Conservation (phyloP, 2,113 vertebrate species). For the Bufo bufo region DNA sequence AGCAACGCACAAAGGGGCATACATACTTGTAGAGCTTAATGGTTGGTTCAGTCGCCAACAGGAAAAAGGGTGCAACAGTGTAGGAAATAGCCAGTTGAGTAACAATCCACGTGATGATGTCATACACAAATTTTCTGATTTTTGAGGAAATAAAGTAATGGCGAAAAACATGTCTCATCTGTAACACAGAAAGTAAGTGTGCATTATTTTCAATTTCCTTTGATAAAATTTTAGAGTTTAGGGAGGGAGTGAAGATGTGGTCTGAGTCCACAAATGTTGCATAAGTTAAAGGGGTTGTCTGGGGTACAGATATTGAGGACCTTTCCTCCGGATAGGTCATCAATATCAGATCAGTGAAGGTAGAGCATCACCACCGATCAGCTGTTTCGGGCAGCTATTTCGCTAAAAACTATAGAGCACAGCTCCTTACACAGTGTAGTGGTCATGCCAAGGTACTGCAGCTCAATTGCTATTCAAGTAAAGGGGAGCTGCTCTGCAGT, state of each 20-base stretch:
- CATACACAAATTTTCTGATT: slow-evolving; percentile 70
- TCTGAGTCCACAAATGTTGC: not conserved
- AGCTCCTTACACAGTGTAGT: too few species aligned
- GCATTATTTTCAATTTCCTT: not conserved
- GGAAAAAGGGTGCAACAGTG: slow-evolving; percentile 73
- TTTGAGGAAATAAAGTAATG: slow-evolving; percentile 72
- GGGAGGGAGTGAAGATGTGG: not conserved
- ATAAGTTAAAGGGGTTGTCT: too few species aligned
- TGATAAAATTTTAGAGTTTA: not conserved
- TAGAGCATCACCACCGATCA: too few species aligned
- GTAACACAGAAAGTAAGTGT: slow-evolving; percentile 58
- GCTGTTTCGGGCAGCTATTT: too few species aligned
- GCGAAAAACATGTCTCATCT: slow-evolving; percentile 76
- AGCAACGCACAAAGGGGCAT: not conserved
- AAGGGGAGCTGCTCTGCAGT: too few species aligned
- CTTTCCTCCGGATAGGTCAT: too few species aligned
- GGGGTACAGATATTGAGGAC: too few species aligned
- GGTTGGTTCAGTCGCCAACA: slow-evolving; percentile 76
- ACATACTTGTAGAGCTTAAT: slow-evolving; percentile 80
- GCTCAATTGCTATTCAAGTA: too few species aligned
- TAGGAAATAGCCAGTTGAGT: slow-evolving; percentile 78
- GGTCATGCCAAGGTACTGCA: too few species aligned
- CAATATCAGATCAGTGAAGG: too few species aligned
- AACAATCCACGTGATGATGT: slow-evolving; percentile 69
- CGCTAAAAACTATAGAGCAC: too few species aligned